phyloP scores from a whole-genome alignment of 2,113 vertebrate species.

The Ovis aries region ARS-UI_Ramb_v3.0 NC_056068.1:8091001-8091500 shows the following conservation, averaged over 20 bases:
- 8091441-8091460: neutral
- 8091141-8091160: neutral
- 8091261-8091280: neutral
- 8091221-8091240: neutral
- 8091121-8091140: neutral
- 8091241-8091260: neutral
- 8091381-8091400: neutral
- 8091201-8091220: neutral
- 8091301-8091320: neutral
- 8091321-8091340: neutral
- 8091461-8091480: neutral
- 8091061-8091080: neutral
- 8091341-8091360: neutral
- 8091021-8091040: neutral
- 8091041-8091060: neutral
- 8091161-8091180: neutral
- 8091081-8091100: neutral
- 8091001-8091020: neutral
- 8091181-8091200: neutral
- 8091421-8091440: neutral
- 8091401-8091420: neutral
- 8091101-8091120: neutral
- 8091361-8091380: neutral
- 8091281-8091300: neutral
- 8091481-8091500: neutral